Conservation (phyloP, 1,140 invertebrate species). For the Branchinecta lindahli region DNA sequence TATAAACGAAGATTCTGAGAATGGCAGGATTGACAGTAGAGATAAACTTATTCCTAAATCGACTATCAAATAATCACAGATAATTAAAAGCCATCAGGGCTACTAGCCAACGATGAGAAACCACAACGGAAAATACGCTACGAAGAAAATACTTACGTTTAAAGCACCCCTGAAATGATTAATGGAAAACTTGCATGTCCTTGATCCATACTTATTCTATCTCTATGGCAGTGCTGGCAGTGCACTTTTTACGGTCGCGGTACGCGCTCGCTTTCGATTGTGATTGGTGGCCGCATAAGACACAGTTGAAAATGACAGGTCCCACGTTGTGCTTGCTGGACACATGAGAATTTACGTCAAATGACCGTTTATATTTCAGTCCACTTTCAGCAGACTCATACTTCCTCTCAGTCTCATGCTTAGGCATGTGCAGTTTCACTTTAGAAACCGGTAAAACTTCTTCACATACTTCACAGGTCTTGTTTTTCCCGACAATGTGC, state of each 20-base stretch:
- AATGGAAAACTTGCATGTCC: too few relatives aligned
- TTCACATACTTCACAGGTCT: background rate
- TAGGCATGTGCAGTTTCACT: background rate
- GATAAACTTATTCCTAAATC: too few relatives aligned
- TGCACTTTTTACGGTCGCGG: background rate
- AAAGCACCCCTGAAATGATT: too few relatives aligned
- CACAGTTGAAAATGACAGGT: background rate
- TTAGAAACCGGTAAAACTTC: background rate
- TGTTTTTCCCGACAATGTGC: background rate
- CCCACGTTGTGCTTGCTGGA: background rate
- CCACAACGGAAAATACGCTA: too few relatives aligned
- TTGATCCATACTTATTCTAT: too few relatives aligned
- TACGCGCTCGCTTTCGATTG: background rate
- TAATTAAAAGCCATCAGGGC: too few relatives aligned
- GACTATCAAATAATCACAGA: too few relatives aligned
- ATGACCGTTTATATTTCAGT: background rate
- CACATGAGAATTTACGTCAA: background rate
- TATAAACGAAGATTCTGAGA: too few relatives aligned
- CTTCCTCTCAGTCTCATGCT: slow-evolving; percentile 4
- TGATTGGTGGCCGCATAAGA: background rate
- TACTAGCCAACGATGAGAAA: too few relatives aligned
- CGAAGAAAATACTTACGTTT: too few relatives aligned
- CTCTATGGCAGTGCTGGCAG: too few relatives aligned
- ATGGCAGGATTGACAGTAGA: too few relatives aligned
- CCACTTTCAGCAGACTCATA: background rate